These are phyloP conservation scores for Hylomyscus alleni DNA, from an alignment of 2,797 vertebrate genomes.

Conservation along the genomic window DNA sequence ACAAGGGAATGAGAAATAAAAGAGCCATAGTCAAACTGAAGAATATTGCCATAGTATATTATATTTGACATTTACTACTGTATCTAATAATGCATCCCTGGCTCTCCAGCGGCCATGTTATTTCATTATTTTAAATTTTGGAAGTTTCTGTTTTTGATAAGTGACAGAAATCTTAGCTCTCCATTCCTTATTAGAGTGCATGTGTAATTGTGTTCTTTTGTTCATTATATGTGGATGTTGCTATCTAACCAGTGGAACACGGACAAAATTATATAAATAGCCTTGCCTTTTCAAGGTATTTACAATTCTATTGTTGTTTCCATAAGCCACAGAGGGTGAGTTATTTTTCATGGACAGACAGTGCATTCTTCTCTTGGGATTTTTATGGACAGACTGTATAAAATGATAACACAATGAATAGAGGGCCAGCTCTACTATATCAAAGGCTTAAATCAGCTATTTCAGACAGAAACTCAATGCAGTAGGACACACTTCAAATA, in stretches of 20 bases:
- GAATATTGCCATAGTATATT: conserved; percentile 77
- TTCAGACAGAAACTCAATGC: conserved; percentile 88
- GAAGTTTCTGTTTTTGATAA: conserved; percentile 76
- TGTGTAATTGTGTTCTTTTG: conserved; percentile 84
- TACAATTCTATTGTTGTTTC: conserved; percentile 88
- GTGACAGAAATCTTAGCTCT: conserved; percentile 63
- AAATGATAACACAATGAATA: conserved; percentile 89
- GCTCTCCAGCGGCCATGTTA: conserved; percentile 27
- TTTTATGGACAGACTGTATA: conserved; percentile 88
- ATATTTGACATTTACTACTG: conserved; percentile 82
- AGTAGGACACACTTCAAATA: conserved; percentile 82
- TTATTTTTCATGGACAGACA: conserved; percentile 88
- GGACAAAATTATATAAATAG: conserved; percentile 70
- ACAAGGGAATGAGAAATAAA: conserved; percentile 70
- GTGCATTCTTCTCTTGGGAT: conserved; percentile 86
- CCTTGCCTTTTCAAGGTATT: conserved; percentile 82
- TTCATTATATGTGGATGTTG: conserved; percentile 73
- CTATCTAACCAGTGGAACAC: conserved; percentile 67
- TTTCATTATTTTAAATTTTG: conserved; percentile 82
- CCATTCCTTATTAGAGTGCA: conserved; percentile 77
- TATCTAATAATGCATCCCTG: conserved; percentile 69
- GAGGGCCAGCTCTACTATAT: conserved; percentile 85
- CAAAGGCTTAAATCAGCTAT: conserved; percentile 86
- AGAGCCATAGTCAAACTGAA: conserved; percentile 79
- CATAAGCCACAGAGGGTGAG: conserved; percentile 84